These are phyloP conservation scores for Alexandromys fortis DNA, from an alignment of 2,113 vertebrate species.

Conservation along the genomic window DNA sequence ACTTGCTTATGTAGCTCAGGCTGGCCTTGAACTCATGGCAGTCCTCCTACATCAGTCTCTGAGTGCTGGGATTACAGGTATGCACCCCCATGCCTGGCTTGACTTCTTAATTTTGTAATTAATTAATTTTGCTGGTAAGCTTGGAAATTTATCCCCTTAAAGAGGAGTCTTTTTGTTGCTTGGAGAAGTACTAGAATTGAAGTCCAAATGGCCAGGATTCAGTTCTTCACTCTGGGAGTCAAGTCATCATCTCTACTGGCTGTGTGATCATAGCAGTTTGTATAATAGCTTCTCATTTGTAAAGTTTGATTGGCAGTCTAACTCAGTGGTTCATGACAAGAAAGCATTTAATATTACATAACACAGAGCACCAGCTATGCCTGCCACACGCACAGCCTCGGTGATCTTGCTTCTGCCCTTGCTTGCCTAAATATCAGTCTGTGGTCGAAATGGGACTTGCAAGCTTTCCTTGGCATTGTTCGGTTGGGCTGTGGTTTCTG, in stretches of 20 bases:
- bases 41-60: not conserved
- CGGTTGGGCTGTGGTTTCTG: not conserved
- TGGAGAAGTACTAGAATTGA: not conserved
- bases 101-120: not conserved
- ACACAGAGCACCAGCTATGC: no score
- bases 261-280: not conserved
- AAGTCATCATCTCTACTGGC: not conserved
- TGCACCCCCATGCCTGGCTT: not conserved
- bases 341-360: not conserved
- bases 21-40: not conserved
- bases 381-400: not conserved
- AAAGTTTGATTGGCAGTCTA: not conserved
- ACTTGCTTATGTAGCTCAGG: not conserved
- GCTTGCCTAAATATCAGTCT: not conserved
- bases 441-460: not conserved
- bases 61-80: not conserved
- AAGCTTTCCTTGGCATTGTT: not conserved
- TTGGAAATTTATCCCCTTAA: not conserved
- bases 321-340: not conserved
- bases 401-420: not conserved
- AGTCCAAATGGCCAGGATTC: not conserved
- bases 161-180: not conserved
- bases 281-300: slow-evolving; percentile 3
- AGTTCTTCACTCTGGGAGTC: not conserved
- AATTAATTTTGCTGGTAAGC: not conserved